A percentile compares a stretch with the other conserved stretches of the same genome.
Conservation (phyloP, 2,888 invertebrate species). For the Dugesia japonica region DNA sequence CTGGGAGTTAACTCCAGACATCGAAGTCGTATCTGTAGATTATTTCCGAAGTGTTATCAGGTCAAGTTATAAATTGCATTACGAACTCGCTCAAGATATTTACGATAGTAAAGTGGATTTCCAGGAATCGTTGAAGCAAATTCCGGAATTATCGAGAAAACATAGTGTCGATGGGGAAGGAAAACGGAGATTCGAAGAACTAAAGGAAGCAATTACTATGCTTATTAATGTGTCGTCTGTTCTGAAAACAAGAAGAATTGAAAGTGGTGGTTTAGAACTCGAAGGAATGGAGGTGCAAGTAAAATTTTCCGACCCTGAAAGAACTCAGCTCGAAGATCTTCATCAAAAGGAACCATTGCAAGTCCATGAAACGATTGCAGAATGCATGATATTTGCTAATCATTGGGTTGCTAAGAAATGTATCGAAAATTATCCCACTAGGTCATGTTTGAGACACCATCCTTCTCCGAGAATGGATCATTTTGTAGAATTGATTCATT, state of each 20-base stretch:
- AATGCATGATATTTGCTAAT: conserved; percentile 48
- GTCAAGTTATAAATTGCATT: conserved; percentile 42
- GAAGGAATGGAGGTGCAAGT: conserved; percentile 46
- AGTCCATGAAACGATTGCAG: conserved; percentile 46
- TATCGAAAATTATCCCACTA: conserved; percentile 40
- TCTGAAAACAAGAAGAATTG: conserved; percentile 40
- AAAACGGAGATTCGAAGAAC: neutral
- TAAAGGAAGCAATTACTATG: conserved; percentile 38
- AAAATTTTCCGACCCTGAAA: conserved; percentile 41
- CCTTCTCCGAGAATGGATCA: conserved; percentile 44
- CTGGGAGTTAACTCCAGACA: conserved; percentile 41
- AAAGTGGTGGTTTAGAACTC: conserved; percentile 44
- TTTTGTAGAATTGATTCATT: conserved; percentile 41
- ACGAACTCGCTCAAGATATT: conserved; percentile 43
- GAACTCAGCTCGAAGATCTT: conserved; percentile 39
- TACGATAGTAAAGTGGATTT: conserved; percentile 38
- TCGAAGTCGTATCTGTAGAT: conserved; percentile 40
- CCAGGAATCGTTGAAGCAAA: neutral
- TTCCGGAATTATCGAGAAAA: neutral
- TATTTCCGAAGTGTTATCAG: conserved; percentile 40
- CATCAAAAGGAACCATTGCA: conserved; percentile 43
- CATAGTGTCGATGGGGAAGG: neutral
- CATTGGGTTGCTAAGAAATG: conserved; percentile 46
- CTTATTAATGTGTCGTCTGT: conserved; percentile 41
- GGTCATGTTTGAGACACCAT: conserved; percentile 43